Evolutionary conservation across 1,140 invertebrate species (phyloP).

Genomic region (Dreissena rostriformis): DNA sequence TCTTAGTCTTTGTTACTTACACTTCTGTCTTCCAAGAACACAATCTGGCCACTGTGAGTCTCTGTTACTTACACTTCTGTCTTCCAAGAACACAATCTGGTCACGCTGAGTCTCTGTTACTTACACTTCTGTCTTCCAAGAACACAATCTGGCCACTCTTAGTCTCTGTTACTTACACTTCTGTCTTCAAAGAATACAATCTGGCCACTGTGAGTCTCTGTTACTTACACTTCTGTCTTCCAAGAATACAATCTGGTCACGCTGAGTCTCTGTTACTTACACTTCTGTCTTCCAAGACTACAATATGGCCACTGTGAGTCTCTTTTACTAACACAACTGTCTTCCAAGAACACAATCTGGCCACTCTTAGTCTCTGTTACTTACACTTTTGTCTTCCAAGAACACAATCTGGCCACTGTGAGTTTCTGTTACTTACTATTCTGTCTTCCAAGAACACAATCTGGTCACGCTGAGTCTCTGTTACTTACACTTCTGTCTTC

Average conservation of each 20-base stretch:
- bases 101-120: constrained; percentile 56
- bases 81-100: constrained; percentile 62
- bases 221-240: constrained; percentile 56
- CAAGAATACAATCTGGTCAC: constrained; percentile 65
- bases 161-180: constrained; percentile 40
- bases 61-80: constrained; percentile 56
- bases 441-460: constrained; percentile 66
- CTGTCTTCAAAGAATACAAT: constrained; percentile 65
- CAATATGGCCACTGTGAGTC: constrained; percentile 50
- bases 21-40: constrained; percentile 63
- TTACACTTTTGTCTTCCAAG: constrained; percentile 53
- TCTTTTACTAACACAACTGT: constrained; percentile 55
- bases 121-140: constrained; percentile 54
- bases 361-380: constrained; percentile 57
- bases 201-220: constrained; percentile 49
- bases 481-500: constrained; percentile 56
- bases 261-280: constrained; percentile 42
- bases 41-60: constrained; percentile 52
- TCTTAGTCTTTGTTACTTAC: constrained; percentile 42
- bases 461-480: constrained; percentile 49
- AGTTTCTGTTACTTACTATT: constrained; percentile 39
- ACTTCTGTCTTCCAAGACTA: constrained; percentile 63
- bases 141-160: constrained; percentile 62
- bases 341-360: constrained; percentile 62
- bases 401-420: constrained; percentile 62